Percentiles rank a stretch among this genome's conserved stretches.
Evolutionary conservation across 2,888 invertebrate species (phyloP).

Genomic region (Ischnura elegans): DNA sequence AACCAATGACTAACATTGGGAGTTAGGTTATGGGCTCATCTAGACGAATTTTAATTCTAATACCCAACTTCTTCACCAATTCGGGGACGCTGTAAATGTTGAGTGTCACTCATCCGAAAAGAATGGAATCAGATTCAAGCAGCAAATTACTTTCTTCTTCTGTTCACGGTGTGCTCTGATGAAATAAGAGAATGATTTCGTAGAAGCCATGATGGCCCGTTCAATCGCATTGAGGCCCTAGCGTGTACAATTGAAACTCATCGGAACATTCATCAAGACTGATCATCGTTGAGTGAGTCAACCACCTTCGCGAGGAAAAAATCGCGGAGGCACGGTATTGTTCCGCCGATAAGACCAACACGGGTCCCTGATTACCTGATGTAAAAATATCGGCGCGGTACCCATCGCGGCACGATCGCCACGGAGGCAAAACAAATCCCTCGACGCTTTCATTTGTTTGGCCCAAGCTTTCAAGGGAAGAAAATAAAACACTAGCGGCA

Average conservation of each 20-base stretch:
- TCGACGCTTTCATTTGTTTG: constrained; percentile 62
- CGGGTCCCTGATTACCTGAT: not conserved
- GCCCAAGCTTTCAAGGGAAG: constrained; percentile 28
- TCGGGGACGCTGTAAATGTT: too few species aligned
- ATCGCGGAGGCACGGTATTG: not conserved
- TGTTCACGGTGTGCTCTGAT: not conserved
- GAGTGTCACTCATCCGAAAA: not conserved
- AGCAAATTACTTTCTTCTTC: not conserved
- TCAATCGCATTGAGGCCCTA: not conserved
- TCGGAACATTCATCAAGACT: not conserved
- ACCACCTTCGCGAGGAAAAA: not conserved
- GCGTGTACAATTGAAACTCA: not conserved
- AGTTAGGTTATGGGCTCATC: not conserved
- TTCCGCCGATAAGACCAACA: not conserved
- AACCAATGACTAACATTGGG: too few species aligned
- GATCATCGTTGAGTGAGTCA: not conserved
- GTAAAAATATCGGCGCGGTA: constrained; percentile 19
- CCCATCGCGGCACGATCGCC: not conserved
- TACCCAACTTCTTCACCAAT: not conserved
- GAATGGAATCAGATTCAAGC: not conserved
- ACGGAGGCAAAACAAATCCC: constrained; percentile 45
- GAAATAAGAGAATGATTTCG: not conserved
- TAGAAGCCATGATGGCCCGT: not conserved
- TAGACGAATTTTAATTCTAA: not conserved
- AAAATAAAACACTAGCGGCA: constrained; percentile 44